Conservation (phyloP, 1,140 invertebrate species). For the Saccostrea cuccullata region DNA sequence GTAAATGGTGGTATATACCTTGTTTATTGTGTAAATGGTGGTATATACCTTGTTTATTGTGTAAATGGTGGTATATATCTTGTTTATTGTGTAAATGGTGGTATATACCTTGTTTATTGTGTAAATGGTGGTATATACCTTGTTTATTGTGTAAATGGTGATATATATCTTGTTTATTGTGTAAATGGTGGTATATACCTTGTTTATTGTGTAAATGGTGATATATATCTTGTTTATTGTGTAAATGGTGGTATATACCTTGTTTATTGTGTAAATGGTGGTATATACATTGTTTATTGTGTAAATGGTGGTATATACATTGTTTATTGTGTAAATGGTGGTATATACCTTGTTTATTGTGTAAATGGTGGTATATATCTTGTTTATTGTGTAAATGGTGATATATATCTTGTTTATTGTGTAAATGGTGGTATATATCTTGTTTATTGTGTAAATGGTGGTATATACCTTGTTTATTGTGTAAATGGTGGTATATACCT, state of each 20-base stretch:
- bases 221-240: conserved; percentile 84
- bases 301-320: conserved; percentile 89
- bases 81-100: not conserved
- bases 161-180: conserved; percentile 84
- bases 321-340: not conserved
- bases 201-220: not conserved
- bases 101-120: conserved; percentile 85
- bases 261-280: not conserved
- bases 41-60: conserved; percentile 85
- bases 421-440: conserved; percentile 89
- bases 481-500: conserved; percentile 89
- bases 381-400: not conserved
- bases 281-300: conserved; percentile 85
- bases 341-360: conserved; percentile 85
- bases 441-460: not conserved
- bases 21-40: not conserved
- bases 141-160: not conserved
- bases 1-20: conserved; percentile 89
- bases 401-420: conserved; percentile 84
- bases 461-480: conserved; percentile 85
- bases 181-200: conserved; percentile 89
- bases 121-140: conserved; percentile 89
- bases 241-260: conserved; percentile 89
- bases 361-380: conserved; percentile 89
- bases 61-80: conserved; percentile 89